Base-by-base conservation (phyloP, 2,797 vertebrate genomes). In the Cygnus olor region DNA sequence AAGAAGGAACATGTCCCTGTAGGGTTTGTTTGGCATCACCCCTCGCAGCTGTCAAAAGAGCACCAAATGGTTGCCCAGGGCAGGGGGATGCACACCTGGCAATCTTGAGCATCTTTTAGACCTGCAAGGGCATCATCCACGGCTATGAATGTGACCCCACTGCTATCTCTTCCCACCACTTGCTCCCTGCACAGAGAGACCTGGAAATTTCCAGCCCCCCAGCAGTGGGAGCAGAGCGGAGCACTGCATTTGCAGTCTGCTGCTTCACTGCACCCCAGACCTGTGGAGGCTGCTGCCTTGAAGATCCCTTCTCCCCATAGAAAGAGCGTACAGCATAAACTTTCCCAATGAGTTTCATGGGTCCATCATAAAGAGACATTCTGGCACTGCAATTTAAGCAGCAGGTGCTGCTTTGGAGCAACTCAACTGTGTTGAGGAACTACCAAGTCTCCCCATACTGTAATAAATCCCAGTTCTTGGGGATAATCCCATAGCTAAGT, bases 331-430 rank as follows among this genome's bases (percentile, higher is more conserved):
- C 21, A 72, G 30, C 12, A 71, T 36, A 84, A 61, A 57, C 5
- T 10, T 54, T 58, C 11, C 36, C 1, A 0, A 8, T 10, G 5
- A 40, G 8, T 36, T 85, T 85, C 72, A 54, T 1, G 0, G 21
- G 18, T 51, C 49, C 10, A 1, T 7, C 9, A 5, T 60, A 60
- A 78, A 30, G 4, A 44, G 15, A 12, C 9, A 15, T 69, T 38
- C 45, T 65, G 42, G 47, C 38, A 30, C 17, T 47, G 20, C 2
- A 1, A 44, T 56, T 79, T 34, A 51, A n/a, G 22, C 32, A 64
- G 15, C 4, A 40, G 9, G 30, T 5, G 7, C 21, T 78, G 44
- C 47, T 65, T 65, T 68, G 4, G 12, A 68, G 27, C 30, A 65
- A 53, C 20, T 40, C n/a, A 85, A 27, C 24, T 2, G 5, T 38